Percentiles rank a stretch among this genome's conserved stretches.
phyloP scores from a whole-genome alignment of 1,140 invertebrate genomes.

The Cydia strobilella region DNA sequence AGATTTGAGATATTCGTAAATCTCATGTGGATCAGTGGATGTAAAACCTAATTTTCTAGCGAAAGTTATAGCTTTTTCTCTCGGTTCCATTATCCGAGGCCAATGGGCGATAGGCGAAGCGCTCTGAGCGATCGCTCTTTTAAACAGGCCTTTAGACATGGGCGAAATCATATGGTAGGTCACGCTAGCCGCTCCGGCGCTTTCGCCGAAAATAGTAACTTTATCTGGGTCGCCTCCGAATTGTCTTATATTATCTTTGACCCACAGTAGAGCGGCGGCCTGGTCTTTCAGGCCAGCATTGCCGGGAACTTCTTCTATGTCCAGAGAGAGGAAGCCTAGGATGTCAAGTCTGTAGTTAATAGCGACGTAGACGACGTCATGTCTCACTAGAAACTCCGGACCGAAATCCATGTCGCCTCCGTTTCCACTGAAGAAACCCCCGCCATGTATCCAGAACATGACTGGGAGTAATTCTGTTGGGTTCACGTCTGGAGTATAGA shows the following conservation, averaged over 20 bases:
- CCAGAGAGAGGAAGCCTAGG: slow-evolving; percentile 73
- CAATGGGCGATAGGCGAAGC: not conserved
- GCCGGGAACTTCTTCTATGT: slow-evolving; percentile 52
- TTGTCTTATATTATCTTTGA: slow-evolving; percentile 34
- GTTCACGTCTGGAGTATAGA: slow-evolving; percentile 45
- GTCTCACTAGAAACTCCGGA: slow-evolving; percentile 80
- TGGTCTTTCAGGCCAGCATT: slow-evolving; percentile 39
- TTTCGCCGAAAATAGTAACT: slow-evolving; percentile 87
- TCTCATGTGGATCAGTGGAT: not conserved
- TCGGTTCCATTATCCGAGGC: not conserved
- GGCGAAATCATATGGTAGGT: slow-evolving; percentile 78
- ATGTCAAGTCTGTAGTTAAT: slow-evolving; percentile 84
- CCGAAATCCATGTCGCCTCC: slow-evolving; percentile 60
- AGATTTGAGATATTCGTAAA: slow-evolving; percentile 15
- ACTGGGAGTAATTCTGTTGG: slow-evolving; percentile 47
- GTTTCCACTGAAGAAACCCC: slow-evolving; percentile 49
- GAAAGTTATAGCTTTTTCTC: slow-evolving; percentile 22
- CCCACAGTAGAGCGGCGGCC: slow-evolving; percentile 37
- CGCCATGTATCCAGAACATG: slow-evolving; percentile 64
- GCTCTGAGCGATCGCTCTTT: slow-evolving; percentile 35
- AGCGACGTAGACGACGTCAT: slow-evolving; percentile 82
- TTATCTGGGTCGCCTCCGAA: slow-evolving; percentile 86
- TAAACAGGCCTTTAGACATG: slow-evolving; percentile 79
- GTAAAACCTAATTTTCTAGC: slow-evolving; percentile 26
- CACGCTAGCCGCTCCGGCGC: slow-evolving; percentile 81